A percentile compares a stretch with the other conserved stretches of the same genome.
Evolutionary conservation across 2,888 invertebrate species (phyloP).

Genomic region (Athalia cordata): DNA sequence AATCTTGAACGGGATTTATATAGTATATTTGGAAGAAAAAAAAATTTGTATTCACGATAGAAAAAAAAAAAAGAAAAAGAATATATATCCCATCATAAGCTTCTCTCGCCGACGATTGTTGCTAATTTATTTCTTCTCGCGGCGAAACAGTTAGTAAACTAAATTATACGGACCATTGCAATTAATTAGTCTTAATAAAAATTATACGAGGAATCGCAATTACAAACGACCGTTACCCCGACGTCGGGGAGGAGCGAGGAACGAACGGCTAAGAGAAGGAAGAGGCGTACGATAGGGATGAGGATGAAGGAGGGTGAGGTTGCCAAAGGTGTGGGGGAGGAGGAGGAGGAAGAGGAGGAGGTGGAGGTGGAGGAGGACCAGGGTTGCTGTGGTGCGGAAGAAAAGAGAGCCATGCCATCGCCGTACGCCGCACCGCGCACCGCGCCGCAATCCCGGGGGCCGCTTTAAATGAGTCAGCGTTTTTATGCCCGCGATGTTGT

Average conservation of each 20-base stretch:
- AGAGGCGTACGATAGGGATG: slow-evolving; percentile 44
- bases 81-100: too few relatives aligned
- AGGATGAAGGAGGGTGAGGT: background rate
- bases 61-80: background rate
- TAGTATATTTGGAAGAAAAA: too few relatives aligned
- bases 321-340: slow-evolving; percentile 9
- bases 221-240: slow-evolving; percentile 60
- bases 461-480: slow-evolving; percentile 74
- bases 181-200: slow-evolving; percentile 73
- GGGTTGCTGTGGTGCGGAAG: slow-evolving; percentile 52
- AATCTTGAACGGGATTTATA: background rate
- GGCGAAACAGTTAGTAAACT: slow-evolving; percentile 50
- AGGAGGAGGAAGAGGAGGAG: slow-evolving; percentile 3
- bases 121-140: slow-evolving; percentile 18
- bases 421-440: slow-evolving; percentile 63
- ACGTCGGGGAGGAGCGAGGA: slow-evolving; percentile 15
- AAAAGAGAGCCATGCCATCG: slow-evolving; percentile 46
- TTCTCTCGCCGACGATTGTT: background rate
- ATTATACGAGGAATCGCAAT: slow-evolving; percentile 71
- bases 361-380: slow-evolving; percentile 35
- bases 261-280: background rate
- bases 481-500: slow-evolving; percentile 74
- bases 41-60: background rate
- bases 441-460: slow-evolving; percentile 70
- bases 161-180: slow-evolving; percentile 70